Conservation (phyloP, 2,888 invertebrate species). For the Lathronympha strigana region DNA sequence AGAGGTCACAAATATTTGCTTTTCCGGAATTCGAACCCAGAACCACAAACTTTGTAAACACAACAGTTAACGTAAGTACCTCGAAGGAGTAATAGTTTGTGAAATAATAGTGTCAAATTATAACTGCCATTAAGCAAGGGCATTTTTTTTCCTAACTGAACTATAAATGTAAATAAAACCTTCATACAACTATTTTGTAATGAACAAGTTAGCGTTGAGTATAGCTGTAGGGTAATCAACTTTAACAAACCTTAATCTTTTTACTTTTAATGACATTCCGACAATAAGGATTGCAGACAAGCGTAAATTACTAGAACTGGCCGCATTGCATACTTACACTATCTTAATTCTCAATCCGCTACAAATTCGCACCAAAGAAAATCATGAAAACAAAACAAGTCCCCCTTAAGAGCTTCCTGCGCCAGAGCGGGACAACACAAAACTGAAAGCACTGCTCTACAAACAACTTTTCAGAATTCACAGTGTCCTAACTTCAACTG, state of each 20-base stretch:
- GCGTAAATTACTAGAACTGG: conserved; percentile 37
- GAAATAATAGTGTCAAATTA: neutral
- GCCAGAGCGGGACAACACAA: conserved; percentile 73
- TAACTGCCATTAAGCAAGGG: too few relatives aligned
- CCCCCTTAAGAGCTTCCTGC: conserved; percentile 59
- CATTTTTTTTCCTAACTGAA: neutral
- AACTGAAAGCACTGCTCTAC: conserved; percentile 76
- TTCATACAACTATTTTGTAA: conserved; percentile 5
- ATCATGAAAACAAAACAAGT: conserved; percentile 76
- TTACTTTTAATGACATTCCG: conserved; percentile 33
- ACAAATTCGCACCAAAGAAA: conserved; percentile 67
- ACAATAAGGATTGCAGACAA: conserved; percentile 31
- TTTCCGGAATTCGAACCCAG: neutral
- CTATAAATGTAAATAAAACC: neutral
- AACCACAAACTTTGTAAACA: neutral
- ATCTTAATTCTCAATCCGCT: conserved; percentile 67
- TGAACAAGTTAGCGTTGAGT: conserved; percentile 18
- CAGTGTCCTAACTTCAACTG: conserved; percentile 56
- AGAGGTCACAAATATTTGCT: neutral
- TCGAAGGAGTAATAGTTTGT: too few relatives aligned
- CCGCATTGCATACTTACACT: conserved; percentile 67
- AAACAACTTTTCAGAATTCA: conserved; percentile 77
- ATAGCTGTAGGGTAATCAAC: conserved; percentile 19
- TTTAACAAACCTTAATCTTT: conserved; percentile 38
- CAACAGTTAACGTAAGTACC: too few relatives aligned